Conservation (phyloP, 1,140 invertebrate genomes). For the Drosophila tsacasi region DNA sequence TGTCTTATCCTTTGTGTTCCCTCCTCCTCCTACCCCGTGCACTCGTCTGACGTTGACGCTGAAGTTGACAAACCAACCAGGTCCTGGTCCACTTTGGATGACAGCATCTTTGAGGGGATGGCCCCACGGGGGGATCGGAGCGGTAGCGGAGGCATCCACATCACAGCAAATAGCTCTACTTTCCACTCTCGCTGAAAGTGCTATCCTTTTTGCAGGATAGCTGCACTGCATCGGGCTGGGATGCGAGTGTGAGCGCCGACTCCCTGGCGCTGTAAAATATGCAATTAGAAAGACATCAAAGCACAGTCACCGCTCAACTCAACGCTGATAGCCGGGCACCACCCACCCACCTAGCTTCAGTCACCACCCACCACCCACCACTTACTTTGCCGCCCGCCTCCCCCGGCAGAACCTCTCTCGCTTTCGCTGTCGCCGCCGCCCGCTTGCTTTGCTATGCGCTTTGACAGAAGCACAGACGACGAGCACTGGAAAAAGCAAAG, state of each 20-base stretch:
- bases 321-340: constrained; percentile 46
- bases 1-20: constrained; percentile 53
- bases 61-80: constrained; percentile 47
- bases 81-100: constrained; percentile 58
- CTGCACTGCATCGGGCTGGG: constrained; percentile 33
- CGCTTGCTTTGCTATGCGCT: constrained; percentile 66
- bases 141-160: constrained; percentile 30
- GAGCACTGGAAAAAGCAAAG: constrained; percentile 11
- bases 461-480: constrained; percentile 54
- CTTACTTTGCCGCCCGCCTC: constrained; percentile 19
- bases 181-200: constrained; percentile 62
- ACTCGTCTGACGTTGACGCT: constrained; percentile 41
- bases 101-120: constrained; percentile 43
- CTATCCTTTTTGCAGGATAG: constrained; percentile 63
- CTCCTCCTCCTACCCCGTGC: background rate
- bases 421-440: constrained; percentile 27
- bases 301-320: constrained; percentile 60
- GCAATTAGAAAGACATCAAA: constrained; percentile 83
- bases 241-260: constrained; percentile 21
- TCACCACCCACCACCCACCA: constrained; percentile 13
- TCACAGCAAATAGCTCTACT: constrained; percentile 72
- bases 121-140: constrained; percentile 7
- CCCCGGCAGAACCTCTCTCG: constrained; percentile 8
- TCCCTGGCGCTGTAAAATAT: constrained; percentile 79
- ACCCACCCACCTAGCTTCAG: constrained; percentile 6